Percentiles rank a stretch among this genome's conserved stretches.
Evolutionary conservation across 2,888 invertebrate genomes (phyloP).

Genomic region (Megaustenia siamemsis): DNA sequence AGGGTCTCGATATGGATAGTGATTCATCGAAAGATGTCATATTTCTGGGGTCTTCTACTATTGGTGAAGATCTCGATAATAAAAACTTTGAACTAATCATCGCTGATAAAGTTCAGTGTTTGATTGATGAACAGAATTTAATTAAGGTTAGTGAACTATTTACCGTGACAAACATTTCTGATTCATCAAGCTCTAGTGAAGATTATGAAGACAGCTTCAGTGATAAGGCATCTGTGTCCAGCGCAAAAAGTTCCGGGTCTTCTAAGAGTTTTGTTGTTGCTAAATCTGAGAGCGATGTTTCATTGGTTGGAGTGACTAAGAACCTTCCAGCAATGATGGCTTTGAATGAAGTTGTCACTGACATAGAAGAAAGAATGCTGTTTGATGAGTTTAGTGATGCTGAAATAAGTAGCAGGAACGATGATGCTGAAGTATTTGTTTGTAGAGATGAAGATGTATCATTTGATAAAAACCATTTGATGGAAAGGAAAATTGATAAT

Average conservation of each 20-base stretch:
- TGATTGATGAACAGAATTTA: not conserved
- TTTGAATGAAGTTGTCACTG: not conserved
- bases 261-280: not conserved
- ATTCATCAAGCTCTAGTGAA: conserved; percentile 26
- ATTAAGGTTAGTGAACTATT: conserved; percentile 9
- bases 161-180: conserved; percentile 6
- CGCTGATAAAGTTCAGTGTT: not conserved
- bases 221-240: conserved; percentile 22
- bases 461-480: not conserved
- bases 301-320: not conserved
- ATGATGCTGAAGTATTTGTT: not conserved
- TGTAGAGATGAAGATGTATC: not conserved
- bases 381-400: not conserved
- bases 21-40: too few species aligned
- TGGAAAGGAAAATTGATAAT: not conserved
- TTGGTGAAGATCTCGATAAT: too few species aligned
- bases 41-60: not conserved
- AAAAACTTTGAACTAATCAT: not conserved
- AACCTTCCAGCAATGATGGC: not conserved
- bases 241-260: conserved; percentile 3
- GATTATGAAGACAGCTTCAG: not conserved
- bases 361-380: not conserved
- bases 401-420: not conserved
- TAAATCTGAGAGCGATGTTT: not conserved
- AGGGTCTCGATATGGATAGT: too few species aligned